Conservation (phyloP, 2,888 invertebrate species). For the Creontiades dilutus region DNA sequence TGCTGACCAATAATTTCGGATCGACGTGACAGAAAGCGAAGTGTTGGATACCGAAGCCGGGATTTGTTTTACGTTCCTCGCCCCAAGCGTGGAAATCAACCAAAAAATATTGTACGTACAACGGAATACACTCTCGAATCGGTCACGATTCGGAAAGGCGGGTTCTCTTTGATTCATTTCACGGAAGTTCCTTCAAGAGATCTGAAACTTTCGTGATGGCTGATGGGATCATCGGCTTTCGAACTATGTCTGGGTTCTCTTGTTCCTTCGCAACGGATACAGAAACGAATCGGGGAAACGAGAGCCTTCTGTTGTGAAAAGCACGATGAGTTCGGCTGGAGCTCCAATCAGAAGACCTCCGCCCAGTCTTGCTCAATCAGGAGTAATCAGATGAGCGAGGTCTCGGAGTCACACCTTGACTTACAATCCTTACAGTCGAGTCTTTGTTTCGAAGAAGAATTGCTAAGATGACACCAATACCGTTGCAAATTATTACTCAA, state of each 20-base stretch:
- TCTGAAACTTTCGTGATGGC: neutral
- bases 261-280: neutral
- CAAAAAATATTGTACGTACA: neutral
- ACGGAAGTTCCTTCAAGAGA: neutral
- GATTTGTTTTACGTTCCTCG: neutral
- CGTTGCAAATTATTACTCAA: no score
- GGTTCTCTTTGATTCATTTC: conserved; percentile 2
- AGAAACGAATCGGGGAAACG: neutral
- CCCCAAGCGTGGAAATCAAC: neutral
- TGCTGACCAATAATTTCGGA: no score
- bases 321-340: neutral
- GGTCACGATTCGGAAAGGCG: conserved; percentile 2
- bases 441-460: no score
- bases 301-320: neutral
- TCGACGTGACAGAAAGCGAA: no score
- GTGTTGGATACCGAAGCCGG: neutral
- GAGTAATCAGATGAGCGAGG: neutral
- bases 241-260: neutral
- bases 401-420: neutral
- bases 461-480: no score
- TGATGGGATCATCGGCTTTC: neutral
- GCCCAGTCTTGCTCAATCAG: neutral
- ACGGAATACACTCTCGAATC: neutral
- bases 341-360: neutral
- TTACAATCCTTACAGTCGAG: neutral